Conservation (phyloP, 2,888 invertebrate species). For the Agrochola macilenta region DNA sequence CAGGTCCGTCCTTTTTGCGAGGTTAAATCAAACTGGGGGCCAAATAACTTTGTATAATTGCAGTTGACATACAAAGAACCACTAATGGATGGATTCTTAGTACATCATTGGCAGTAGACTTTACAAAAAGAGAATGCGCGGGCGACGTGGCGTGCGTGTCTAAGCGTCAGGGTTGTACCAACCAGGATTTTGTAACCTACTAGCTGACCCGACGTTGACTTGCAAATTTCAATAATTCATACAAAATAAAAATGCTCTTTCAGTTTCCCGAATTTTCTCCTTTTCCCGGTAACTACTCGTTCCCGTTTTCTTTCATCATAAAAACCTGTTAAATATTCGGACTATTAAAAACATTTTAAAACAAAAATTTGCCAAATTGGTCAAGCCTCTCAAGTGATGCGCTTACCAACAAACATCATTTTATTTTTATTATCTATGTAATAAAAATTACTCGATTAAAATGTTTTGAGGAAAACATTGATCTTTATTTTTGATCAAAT, state of each 20-base stretch:
- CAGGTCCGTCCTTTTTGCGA: slow-evolving; percentile 3
- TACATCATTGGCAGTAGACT: slow-evolving; percentile 79
- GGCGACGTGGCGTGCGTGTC: slow-evolving; percentile 77
- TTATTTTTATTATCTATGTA: too few relatives aligned
- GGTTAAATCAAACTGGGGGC: slow-evolving; percentile 49
- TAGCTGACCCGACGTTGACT: background rate
- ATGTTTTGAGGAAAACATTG: background rate
- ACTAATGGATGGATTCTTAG: slow-evolving; percentile 78
- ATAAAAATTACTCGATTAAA: background rate
- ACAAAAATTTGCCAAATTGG: too few relatives aligned
- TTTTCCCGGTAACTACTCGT: too few relatives aligned
- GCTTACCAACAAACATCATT: too few relatives aligned
- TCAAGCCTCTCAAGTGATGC: too few relatives aligned
- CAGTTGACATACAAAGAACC: slow-evolving; percentile 69
- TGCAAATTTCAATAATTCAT: background rate
- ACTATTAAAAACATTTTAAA: too few relatives aligned
- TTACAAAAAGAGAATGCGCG: slow-evolving; percentile 82
- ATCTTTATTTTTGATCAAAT: background rate
- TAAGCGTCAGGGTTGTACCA: slow-evolving; percentile 53
- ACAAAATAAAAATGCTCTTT: background rate
- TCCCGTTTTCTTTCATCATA: too few relatives aligned
- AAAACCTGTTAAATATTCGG: too few relatives aligned
- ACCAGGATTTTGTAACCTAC: background rate
- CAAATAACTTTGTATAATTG: slow-evolving; percentile 67
- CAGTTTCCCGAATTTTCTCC: background rate